Conservation (phyloP, 92 coral and sea anemone species). For the Epizoanthus scotinus region DNA sequence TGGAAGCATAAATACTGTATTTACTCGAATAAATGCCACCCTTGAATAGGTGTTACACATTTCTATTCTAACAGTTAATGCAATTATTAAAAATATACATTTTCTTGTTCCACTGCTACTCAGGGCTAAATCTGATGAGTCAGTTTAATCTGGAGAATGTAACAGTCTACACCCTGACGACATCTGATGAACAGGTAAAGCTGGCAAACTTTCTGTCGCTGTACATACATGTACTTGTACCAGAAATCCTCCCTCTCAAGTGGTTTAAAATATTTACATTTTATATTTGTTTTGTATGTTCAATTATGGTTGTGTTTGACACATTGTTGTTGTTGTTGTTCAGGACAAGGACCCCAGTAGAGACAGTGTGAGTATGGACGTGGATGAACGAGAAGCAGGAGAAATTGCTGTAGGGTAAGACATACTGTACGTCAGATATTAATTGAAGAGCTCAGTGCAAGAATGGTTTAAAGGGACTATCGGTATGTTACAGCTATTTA, state of each 20-base stretch:
- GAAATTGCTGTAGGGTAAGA: conserved; percentile 71
- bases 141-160: conserved; percentile 92
- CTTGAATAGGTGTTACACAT: too few species aligned
- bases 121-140: conserved; percentile 94
- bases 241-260: too few species aligned
- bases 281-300: too few species aligned
- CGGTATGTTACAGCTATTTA: too few species aligned
- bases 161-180: conserved; percentile 70
- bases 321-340: not conserved
- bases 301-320: not conserved
- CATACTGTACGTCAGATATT: not conserved
- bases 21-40: too few species aligned
- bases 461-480: too few species aligned
- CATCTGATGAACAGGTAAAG: conserved; percentile 61
- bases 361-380: conserved; percentile 63
- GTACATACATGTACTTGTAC: too few species aligned
- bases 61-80: not conserved
- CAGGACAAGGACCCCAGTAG: conserved; percentile 44
- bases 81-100: not conserved
- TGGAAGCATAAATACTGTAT: too few species aligned
- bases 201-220: too few species aligned
- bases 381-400: conserved; percentile 82
- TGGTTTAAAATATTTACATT: too few species aligned
- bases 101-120: not conserved
- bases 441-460: too few species aligned